Base-by-base conservation (phyloP, 1,140 invertebrate genomes). In the Heterodera carotae region DNA sequence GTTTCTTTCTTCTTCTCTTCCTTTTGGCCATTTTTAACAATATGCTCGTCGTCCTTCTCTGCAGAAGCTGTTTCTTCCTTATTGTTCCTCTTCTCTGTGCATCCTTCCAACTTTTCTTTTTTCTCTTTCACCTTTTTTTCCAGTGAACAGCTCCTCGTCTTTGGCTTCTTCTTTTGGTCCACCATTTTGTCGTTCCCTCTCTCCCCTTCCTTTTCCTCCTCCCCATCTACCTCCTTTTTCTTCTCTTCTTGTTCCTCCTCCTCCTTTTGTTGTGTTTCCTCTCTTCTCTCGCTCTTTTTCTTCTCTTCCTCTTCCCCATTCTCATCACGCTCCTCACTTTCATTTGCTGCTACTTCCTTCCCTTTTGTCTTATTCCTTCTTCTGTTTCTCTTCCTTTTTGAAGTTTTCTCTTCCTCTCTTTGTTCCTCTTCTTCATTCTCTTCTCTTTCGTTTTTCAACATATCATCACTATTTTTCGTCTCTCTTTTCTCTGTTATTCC, bases 1-100 rank as follows among this genome's bases (percentile, higher is more conserved):
- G 1, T 34, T 33, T 27, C 7, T n/a, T 62, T 31, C 18, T 73
- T 12, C 25, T 15, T 33, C 53, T 1, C 18, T 59, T 74, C 64
- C 33, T 73, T 56, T 72, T 59, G 34, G 34, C 53, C n/a, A n/a
- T 73, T 73, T 60, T 62, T 73, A n/a, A n/a, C n/a, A n/a, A n/a
- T n/a, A n/a, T n/a, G n/a, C 34, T 25, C 27, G 48, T 62, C 36
- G 18, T 73, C 60, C 33, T 73, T 56, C 8, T n/a, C n/a, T n/a
- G 25, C 48, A 25, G 36, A n/a, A 29, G 34, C 25, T 56, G 27
- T 25, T 69, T 68, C 15, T 43, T 39, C 56, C 43, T 6, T 31
- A 12, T 43, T 48, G 6, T 48, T 27, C n/a, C 5, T 70, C 6
- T 48, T 71, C 39, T 56, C 27, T n/a, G 31, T 71, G 7, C 59